Base-by-base conservation (phyloP, 2,113 vertebrate species). In the Paradoxurus hermaphroditus region DNA sequence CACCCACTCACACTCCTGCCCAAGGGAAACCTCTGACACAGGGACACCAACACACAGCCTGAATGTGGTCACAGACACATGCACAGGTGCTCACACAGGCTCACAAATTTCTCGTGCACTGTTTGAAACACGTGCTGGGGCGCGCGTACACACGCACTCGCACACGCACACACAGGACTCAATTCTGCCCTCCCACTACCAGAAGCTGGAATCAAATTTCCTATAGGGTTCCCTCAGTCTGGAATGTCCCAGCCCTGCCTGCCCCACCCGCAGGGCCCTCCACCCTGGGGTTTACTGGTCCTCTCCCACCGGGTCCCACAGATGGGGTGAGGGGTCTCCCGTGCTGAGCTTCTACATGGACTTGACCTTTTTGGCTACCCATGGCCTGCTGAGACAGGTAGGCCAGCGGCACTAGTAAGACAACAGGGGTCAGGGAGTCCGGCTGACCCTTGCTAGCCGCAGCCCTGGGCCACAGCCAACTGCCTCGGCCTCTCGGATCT, bases 161-260 rank as follows among this genome's bases (percentile, higher is more conserved):
- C 75, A 51, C 56, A 44, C 67, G 36, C 68, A 78, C 81, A 14
- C n/a, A 29, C 3, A 56, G 4, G 49, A 72, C 86, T 94, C 63
- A 78, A 75, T 73, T 84, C 62, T 67, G 44, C 79, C 92, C 92
- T 97, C 92, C 94, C 72, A 86, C 92, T 51, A 94, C 96, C 96
- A 97, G 96, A 98, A 97, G 96, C 97, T 93, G 97, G 97, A 97
- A 97, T 98, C 97, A 97, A 95, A 98, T 98, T 98, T 98, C 97
- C 98, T 97, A 92, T 93, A 90, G 92, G 92, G 97, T 98, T 98
- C 98, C 96, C 51, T 81, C 91, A 27, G 92, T 81, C 94, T 97
- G 97, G 98, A 98, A 98, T 98, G 97, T 98, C 97, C 87, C 92
- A 85, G 94, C 62, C 90, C 84, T 59, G 79, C 68, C 67, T 4